Base-by-base conservation (phyloP, 2,888 invertebrate genomes). In the Fabriciana adippe region DNA sequence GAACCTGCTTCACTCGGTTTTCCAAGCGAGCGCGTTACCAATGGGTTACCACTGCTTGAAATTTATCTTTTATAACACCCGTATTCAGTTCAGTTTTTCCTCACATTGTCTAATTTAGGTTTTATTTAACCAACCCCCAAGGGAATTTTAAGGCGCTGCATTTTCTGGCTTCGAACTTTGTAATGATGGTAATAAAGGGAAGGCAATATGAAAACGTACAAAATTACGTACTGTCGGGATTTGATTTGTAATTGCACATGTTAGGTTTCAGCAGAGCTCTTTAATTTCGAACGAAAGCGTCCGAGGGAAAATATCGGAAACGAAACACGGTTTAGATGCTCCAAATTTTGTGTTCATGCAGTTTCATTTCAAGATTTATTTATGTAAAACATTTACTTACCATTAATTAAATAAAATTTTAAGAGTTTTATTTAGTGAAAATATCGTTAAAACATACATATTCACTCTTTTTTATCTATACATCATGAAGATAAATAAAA, bases 211-310 rank as follows among this genome's bases (percentile, higher is more conserved):
- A 76, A 76, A 75, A 74, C 75, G 74, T 72, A 75, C 75, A 77
- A 81, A 81, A 82, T 80, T 79, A 79, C 79, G 77, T 78, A 76
- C 75, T 69, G 74, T 76, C 77, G 74, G 78, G 76, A 78, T 79
- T 80, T 79, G 78, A 82, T 79, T 79, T 79, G 81, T 81, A 81
- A 83, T 82, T 82, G 79, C 79, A 79, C 75, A 76, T 82, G 76
- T 76, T 75, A 73, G 75, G 75, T 74, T 74, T 74, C 73, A 67
- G 47, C 47, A 59, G 66, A 64, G 69, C 70, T 71, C 72, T 70
- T 72, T 72, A 69, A 68, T 73, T 74, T 72, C 69, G 71, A 59
- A 50, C 48, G 54, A 14, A 41, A 47, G 26, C 56, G 65, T 45
- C 56, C 47, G 57, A 67, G 67, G 73, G 57, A 62, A 69, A 61